These are phyloP conservation scores for Conops quadrifasciatus DNA, from an alignment of 2,888 invertebrate species.

Conservation along the genomic window DNA sequence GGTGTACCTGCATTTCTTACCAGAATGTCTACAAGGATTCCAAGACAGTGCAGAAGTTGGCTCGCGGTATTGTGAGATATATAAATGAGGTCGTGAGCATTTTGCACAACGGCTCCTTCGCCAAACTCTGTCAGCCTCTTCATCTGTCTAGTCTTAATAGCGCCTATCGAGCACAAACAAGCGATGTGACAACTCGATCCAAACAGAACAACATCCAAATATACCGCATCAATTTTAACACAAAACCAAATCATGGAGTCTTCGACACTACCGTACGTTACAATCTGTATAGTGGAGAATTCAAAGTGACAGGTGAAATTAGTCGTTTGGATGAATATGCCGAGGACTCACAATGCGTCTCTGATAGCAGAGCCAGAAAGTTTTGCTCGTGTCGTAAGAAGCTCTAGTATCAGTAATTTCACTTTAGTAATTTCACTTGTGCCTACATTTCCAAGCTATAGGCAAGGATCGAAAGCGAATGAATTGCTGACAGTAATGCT, in stretches of 20 bases:
- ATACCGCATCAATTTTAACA: conserved; percentile 75
- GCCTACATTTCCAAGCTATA: background rate
- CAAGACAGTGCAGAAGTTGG: conserved; percentile 67
- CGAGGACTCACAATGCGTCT: conserved; percentile 68
- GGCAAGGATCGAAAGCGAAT: no score
- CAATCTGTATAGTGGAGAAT: conserved; percentile 55
- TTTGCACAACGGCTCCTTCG: conserved; percentile 56
- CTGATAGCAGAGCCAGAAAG: conserved; percentile 68
- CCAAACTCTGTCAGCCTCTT: conserved; percentile 68
- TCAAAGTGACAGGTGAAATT: conserved; percentile 69
- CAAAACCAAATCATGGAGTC: conserved; percentile 73
- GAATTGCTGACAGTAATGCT: no score
- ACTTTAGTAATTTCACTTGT: conserved; percentile 21
- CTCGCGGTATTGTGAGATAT: conserved; percentile 58
- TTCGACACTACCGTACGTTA: conserved; percentile 76
- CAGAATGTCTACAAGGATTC: conserved; percentile 63
- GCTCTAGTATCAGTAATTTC: conserved; percentile 40
- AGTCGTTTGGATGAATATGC: conserved; percentile 70
- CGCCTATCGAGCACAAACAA: conserved; percentile 64
- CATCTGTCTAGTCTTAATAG: conserved; percentile 68
- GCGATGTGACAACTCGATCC: conserved; percentile 28
- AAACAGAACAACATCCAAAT: conserved; percentile 55
- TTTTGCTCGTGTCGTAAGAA: conserved; percentile 68
- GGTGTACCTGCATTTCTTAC: conserved; percentile 79
- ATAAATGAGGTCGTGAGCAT: conserved; percentile 57